These are phyloP conservation scores for Oryctes rhinoceros DNA, from an alignment of 1,140 invertebrate species.

Conservation along the genomic window DNA sequence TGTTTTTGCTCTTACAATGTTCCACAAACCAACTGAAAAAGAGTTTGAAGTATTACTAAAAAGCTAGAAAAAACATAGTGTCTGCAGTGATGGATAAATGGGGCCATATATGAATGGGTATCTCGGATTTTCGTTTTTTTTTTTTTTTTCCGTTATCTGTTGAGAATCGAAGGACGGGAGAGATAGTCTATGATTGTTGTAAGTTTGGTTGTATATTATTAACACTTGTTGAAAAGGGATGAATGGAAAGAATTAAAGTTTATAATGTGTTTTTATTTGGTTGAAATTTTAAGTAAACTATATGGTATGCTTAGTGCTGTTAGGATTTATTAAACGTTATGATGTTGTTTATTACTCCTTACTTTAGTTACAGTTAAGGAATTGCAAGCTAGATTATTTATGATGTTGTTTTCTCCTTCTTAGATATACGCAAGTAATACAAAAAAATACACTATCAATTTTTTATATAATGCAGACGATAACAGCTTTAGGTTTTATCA, in stretches of 20 bases:
- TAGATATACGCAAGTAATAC: too few species aligned
- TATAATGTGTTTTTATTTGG: background rate
- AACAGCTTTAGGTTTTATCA: too few species aligned
- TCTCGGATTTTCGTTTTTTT: background rate
- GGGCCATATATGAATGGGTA: slow-evolving; percentile 17
- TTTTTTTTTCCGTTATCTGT: background rate
- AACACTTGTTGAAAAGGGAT: background rate
- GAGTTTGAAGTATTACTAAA: background rate
- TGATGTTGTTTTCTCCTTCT: too few species aligned
- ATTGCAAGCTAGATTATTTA: too few species aligned
- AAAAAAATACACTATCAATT: too few species aligned
- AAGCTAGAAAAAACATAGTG: background rate
- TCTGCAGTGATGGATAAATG: slow-evolving; percentile 28
- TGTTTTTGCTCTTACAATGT: slow-evolving; percentile 8
- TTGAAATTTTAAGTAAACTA: background rate
- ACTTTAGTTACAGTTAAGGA: too few species aligned
- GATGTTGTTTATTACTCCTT: background rate
- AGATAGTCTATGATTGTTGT: slow-evolving; percentile 7
- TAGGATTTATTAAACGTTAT: background rate
- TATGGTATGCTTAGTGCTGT: background rate
- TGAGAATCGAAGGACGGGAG: background rate
- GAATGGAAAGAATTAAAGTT: background rate
- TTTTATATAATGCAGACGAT: too few species aligned
- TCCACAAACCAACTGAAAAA: background rate
- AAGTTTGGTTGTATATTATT: background rate